Base-by-base conservation (phyloP, 2,113 vertebrate species). In the Chrysemys picta region DNA sequence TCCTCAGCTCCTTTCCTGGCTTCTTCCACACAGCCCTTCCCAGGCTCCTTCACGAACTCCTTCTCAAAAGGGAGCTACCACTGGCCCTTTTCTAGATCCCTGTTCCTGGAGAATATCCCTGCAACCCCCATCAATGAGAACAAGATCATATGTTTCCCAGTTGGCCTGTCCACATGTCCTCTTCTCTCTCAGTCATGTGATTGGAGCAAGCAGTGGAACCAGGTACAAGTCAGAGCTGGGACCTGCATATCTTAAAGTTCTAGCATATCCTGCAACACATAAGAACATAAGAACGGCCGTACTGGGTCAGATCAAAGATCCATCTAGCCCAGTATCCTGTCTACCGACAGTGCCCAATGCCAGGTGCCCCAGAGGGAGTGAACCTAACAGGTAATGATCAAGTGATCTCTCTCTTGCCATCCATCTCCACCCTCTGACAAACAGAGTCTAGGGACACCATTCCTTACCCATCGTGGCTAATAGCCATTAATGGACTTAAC, bases 191-290 rank as follows among this genome's bases (percentile, higher is more conserved):
- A 3, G 10, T 84, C 76, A 82, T 50, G 42, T 42, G 45, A 80
- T 57, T 78, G 89, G 53, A 5, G 94, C 45, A 90, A 91, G 5
- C 62, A 29, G 22, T 45, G 10, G 56, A 95, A 87, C 59, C 85
- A 91, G 89, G 29, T 47, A 16, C 56, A 84, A 50, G 94, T 96
- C 62, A 78, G 72, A 86, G 52, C 72, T 92, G 45, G 49, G 84
- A 84, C 90, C 38, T 94, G 52, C 17, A 42, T 3, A 80, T 91
- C 84, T 86, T 62, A 93, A 86, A 94, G 78, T 38, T 35, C 53
- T 38, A 75, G 80, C 47, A 88, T 22, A 91, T 50, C 25, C 45
- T 89, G 3, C 65, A n/a, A 0, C 53, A 56, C 3, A 45, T 45
- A 45, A 45, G 45, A 45, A 45, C 45, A 45, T 45, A 45, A 45